Conservation (phyloP, 2,888 invertebrate genomes). For the Torymus tubicola region DNA sequence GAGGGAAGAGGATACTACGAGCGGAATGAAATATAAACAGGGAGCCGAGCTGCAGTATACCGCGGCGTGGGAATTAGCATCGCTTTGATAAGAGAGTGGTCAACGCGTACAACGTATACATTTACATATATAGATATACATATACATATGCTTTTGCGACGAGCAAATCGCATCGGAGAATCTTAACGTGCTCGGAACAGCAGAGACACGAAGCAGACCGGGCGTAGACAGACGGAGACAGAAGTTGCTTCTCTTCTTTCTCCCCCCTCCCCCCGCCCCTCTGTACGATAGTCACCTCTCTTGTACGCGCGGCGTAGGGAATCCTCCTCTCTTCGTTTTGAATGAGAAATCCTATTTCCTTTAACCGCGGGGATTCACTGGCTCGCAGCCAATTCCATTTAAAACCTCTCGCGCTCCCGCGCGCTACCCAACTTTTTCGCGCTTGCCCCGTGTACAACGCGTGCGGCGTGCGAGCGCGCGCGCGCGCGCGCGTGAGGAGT, state of each 20-base stretch:
- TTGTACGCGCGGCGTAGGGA: background rate
- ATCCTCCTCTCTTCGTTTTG: conserved; percentile 61
- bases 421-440: conserved; percentile 49
- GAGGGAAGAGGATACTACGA: conserved; percentile 27
- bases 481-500: conserved; percentile 53
- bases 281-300: conserved; percentile 41
- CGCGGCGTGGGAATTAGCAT: conserved; percentile 48
- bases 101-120: too few relatives aligned
- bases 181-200: conserved; percentile 1
- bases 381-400: conserved; percentile 66
- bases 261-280: too few relatives aligned
- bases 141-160: background rate
- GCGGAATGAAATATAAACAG: conserved; percentile 55
- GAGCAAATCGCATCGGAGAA: background rate
- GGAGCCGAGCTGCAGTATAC: conserved; percentile 18
- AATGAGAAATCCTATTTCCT: conserved; percentile 68
- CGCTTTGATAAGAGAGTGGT: conserved; percentile 49
- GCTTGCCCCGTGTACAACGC: background rate
- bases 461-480: conserved; percentile 5
- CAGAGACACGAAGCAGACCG: too few relatives aligned
- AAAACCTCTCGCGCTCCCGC: conserved; percentile 61
- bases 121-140: background rate
- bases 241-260: too few relatives aligned
- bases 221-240: too few relatives aligned
- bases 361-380: conserved; percentile 64